A percentile compares a stretch with the other conserved stretches of the same genome.
phyloP scores from a whole-genome alignment of 2,797 vertebrate species.

The Caiman crocodilus region DNA sequence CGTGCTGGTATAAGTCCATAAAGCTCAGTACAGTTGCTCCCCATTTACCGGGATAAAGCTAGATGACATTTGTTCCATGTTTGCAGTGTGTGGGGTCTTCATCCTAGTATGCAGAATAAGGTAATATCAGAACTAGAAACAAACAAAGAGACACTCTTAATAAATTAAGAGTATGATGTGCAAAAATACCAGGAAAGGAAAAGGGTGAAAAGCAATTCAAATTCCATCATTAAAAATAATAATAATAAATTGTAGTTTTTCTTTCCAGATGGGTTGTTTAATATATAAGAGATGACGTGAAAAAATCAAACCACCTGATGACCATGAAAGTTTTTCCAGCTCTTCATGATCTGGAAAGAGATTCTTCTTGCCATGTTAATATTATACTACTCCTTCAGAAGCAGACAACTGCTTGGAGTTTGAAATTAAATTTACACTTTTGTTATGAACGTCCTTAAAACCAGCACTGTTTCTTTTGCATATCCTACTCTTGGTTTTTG shows the following conservation, averaged over 20 bases:
- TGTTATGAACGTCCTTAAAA: not conserved
- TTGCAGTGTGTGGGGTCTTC: not conserved
- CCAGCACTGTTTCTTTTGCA: not conserved
- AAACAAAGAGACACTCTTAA: not conserved
- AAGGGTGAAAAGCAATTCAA: not conserved
- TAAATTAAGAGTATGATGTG: not conserved
- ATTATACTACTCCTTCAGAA: not conserved
- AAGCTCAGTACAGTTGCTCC: not conserved
- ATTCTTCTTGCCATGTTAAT: not conserved
- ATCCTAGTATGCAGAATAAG: not conserved
- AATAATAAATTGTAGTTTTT: not conserved
- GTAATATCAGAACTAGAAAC: slow-evolving; percentile 1
- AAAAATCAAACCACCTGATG: not conserved
- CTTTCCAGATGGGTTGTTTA: not conserved
- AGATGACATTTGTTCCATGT: not conserved
- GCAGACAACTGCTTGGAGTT: not conserved
- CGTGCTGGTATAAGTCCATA: not conserved
- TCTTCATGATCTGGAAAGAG: not conserved
- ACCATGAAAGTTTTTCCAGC: not conserved
- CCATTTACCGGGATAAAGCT: not conserved
- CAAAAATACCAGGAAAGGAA: not conserved
- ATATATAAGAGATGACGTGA: not conserved
- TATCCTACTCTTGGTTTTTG: not conserved
- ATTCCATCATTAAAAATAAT: not conserved
- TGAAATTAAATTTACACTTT: not conserved